Evolutionary conservation across 2,113 vertebrate species (phyloP), one percentile per base, ranked within the genome.

Genomic region (Prochilodus magdalenae): DNA sequence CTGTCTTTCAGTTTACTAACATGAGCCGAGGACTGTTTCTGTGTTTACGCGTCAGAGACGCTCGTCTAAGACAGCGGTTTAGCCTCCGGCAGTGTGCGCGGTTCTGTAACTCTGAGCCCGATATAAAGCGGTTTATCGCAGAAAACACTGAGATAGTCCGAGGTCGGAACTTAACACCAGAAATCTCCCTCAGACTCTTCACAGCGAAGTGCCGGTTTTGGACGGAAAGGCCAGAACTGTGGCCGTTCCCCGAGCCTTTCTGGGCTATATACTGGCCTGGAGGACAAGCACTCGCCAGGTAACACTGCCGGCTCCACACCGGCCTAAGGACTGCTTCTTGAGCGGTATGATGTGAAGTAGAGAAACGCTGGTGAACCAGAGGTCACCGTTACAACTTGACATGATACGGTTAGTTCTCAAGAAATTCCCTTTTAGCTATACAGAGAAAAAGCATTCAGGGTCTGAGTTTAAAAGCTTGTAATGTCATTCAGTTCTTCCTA

Each of bases 181-280:
- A 99, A 90, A 93, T 98, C 84, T 89, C 67, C 0, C 88, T 99
- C 75, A 93, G 95, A 36, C 94, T 99, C 63, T 94, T 99, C 63
- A 98, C 96, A 0, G 94, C 96, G 5, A 93, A 76, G 18, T 98
- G 97, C 90, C 93, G 91, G 30, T 97, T 98, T 86, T 99, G 98
- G 97, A 89, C 89, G 75, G 95, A 96, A 57, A 95, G 88, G 36
- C 94, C 96, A 0, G 95, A 97, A 44, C 84, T 95, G 2, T 99
- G 97, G 98, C 97, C 97, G n/a, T 95, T 96, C 0, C 83, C 90
- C 0, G 96, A 99, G 30, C 98, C 97, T 0, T 98, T 95, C 88
- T 98, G 97, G 97, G 97, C 97, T 0, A 94, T 99, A 87, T 98
- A 98, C 87, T 99, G 98, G 97, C 97, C 97, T 0, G 98, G 97